Percentiles rank a stretch among this genome's conserved stretches.
Evolutionary conservation across 2,113 vertebrate genomes (phyloP).

Genomic region (Vireo altiloquus): DNA sequence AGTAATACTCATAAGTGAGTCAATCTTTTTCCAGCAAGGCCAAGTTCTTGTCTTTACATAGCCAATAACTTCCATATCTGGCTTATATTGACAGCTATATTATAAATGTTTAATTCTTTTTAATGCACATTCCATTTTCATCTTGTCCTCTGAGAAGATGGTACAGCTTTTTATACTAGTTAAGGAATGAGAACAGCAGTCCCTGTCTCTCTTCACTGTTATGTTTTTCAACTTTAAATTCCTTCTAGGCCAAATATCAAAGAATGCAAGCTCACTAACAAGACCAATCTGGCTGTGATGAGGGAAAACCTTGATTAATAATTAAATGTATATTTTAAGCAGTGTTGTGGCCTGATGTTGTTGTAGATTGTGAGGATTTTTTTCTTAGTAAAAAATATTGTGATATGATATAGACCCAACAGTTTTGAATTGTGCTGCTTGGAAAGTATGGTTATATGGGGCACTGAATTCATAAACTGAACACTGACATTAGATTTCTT

Average conservation of each 20-base stretch:
- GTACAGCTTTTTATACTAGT: not conserved
- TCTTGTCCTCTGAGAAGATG: conserved; percentile 25
- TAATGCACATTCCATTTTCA: not conserved
- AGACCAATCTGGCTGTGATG: not conserved
- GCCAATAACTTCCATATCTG: not conserved
- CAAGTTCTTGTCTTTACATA: not conserved
- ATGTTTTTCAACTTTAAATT: not conserved
- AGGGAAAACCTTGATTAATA: not conserved
- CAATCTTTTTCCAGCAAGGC: not conserved
- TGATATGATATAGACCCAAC: not conserved
- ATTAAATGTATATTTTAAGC: not conserved
- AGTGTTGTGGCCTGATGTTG: not conserved
- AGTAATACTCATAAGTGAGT: not conserved
- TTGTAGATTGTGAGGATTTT: not conserved
- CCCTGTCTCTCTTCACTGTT: not conserved
- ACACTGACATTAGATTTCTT: not conserved
- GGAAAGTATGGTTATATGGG: not conserved
- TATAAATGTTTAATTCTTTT: not conserved
- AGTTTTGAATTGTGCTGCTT: not conserved
- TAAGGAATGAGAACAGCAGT: not conserved
- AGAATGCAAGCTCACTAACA: not conserved
- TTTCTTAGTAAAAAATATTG: not conserved
- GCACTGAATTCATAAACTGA: not conserved
- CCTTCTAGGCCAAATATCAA: not conserved
- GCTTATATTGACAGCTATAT: not conserved